These are phyloP conservation scores for Monarcha castaneiventris DNA, from an alignment of 2,113 vertebrate species.

Conservation along the genomic window DNA sequence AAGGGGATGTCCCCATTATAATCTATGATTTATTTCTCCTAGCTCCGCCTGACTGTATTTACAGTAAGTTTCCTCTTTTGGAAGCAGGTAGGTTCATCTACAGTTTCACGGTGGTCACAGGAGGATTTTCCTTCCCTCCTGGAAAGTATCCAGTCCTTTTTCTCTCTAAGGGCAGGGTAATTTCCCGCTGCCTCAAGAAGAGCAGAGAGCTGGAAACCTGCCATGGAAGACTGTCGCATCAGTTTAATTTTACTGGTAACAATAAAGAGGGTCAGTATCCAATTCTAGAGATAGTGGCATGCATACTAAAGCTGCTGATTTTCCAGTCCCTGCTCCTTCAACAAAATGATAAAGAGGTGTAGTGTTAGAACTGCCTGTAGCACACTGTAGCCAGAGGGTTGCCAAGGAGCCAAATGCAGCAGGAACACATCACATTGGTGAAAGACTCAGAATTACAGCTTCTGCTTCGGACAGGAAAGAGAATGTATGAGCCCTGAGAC, in stretches of 20 bases:
- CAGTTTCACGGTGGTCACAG: neutral
- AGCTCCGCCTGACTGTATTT: neutral
- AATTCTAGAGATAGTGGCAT: neutral
- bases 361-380: neutral
- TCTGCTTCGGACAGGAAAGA: neutral
- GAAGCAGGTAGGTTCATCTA: slow-evolving; percentile 10
- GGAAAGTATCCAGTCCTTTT: slow-evolving; percentile 41
- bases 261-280: slow-evolving; percentile 21
- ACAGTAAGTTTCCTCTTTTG: neutral
- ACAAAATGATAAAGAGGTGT: neutral
- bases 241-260: slow-evolving; percentile 49
- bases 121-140: slow-evolving; percentile 36
- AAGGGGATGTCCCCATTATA: neutral
- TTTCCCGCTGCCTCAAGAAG: neutral
- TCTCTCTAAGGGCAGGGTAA: slow-evolving; percentile 31
- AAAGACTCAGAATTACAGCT: neutral
- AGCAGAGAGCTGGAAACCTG: slow-evolving; percentile 38
- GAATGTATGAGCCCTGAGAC: neutral
- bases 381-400: neutral
- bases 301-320: slow-evolving; percentile 34
- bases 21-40: slow-evolving; percentile 17
- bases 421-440: neutral
- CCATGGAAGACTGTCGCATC: slow-evolving; percentile 13
- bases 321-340: neutral
- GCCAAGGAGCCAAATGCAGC: neutral